Conservation (phyloP, 2,113 vertebrate species). For the Caranx ignobilis region DNA sequence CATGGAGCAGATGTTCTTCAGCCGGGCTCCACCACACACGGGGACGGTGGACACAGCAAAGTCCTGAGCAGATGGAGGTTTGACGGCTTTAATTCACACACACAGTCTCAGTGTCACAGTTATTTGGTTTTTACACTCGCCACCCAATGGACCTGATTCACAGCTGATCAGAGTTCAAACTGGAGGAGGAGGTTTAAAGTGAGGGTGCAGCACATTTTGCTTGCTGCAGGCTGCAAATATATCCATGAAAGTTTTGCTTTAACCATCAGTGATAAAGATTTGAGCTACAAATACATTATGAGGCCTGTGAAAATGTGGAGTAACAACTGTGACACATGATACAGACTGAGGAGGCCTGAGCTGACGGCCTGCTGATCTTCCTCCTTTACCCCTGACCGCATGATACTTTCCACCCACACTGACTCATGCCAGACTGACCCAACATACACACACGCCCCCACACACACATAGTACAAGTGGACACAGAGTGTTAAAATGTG, state of each 20-base stretch:
- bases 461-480: neutral
- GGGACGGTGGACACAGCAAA: constrained; percentile 92
- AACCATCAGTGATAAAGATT: neutral
- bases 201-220: no score
- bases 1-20: constrained; percentile 94
- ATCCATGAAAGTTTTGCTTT: neutral
- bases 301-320: neutral
- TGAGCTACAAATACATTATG: neutral
- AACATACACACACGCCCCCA: neutral
- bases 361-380: neutral
- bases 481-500: neutral
- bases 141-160: neutral
- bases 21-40: constrained; percentile 84
- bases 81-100: constrained; percentile 11
- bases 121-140: no score
- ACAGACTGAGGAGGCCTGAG: neutral
- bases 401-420: neutral
- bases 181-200: no score
- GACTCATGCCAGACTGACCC: constrained; percentile 13
- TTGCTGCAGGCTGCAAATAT: no score
- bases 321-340: constrained; percentile 11
- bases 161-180: no score
- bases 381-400: constrained; percentile 1
- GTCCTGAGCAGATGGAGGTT: constrained; percentile 80
- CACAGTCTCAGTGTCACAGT: no score